Conservation (phyloP, 2,113 vertebrate species). For the Aix galericulata region DNA sequence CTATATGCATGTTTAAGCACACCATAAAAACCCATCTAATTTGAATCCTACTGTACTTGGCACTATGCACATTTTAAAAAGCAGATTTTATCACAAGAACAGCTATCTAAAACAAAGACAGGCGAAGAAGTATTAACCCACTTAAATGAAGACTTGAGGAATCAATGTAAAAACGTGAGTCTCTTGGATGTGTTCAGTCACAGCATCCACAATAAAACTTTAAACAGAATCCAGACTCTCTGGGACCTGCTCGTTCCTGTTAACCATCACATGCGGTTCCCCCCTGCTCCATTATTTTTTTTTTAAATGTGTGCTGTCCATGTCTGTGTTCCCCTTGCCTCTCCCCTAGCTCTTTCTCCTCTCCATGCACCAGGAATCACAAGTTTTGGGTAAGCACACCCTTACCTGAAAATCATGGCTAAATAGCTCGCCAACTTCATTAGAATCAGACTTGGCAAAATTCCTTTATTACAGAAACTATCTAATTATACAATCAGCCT, state of each 20-base stretch:
- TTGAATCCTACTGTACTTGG: background rate
- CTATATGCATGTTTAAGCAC: background rate
- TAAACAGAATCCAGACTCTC: rapidly evolving
- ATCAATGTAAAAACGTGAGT: background rate
- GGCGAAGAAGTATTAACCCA: background rate
- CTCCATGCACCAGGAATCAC: background rate
- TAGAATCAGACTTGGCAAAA: background rate
- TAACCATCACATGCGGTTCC: background rate
- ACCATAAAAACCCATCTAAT: background rate
- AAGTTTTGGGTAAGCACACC: background rate
- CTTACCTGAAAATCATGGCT: background rate
- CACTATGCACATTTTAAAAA: background rate
- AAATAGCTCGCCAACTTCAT: background rate
- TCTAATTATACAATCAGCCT: background rate
- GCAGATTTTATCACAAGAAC: background rate
- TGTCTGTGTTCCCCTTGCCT: no score
- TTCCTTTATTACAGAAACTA: background rate
- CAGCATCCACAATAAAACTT: background rate
- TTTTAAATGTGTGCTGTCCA: no score
- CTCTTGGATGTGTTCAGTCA: rapidly evolving
- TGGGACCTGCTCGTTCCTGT: background rate
- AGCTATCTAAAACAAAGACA: background rate
- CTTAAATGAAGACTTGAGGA: background rate
- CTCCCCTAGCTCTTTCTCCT: background rate
- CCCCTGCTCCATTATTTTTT: no score